phyloP scores from a whole-genome alignment of 2,797 vertebrate genomes.

The Onychomys leucogaster region DNA sequence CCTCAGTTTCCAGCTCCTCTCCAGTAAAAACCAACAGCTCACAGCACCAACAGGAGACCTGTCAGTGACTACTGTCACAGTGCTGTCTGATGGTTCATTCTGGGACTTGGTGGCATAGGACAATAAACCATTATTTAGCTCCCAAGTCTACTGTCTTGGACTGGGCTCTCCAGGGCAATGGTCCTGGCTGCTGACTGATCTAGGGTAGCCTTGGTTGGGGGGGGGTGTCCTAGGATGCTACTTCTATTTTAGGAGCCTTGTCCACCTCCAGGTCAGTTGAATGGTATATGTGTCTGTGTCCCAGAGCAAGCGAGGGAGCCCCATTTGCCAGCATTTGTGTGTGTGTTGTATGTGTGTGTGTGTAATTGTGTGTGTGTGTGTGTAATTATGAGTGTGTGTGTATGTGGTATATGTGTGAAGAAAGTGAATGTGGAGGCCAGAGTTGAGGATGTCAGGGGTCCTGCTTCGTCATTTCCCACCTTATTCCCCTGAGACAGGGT shows the following conservation, averaged over 20 bases:
- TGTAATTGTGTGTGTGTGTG: too few relatives aligned
- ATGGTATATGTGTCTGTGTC: not conserved
- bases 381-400: too few relatives aligned
- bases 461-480: not conserved
- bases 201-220: not conserved
- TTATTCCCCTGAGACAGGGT: not conserved
- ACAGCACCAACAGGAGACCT: not conserved
- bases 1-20: not conserved
- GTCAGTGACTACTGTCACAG: not conserved
- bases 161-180: not conserved
- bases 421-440: not conserved
- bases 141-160: not conserved
- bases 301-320: not conserved
- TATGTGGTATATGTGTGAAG: not conserved
- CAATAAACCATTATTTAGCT: not conserved
- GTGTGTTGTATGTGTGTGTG: not conserved
- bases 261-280: not conserved
- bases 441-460: not conserved
- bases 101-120: not conserved
- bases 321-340: not conserved
- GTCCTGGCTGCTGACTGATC: not conserved
- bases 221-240: not conserved
- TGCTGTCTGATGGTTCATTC: not conserved
- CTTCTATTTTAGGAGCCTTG: not conserved
- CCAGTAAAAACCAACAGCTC: not conserved